Evolutionary conservation across 37 sponge, comb jelly and placozoan species (phyloP).

Genomic region (Diacarnus erythraeanus): DNA sequence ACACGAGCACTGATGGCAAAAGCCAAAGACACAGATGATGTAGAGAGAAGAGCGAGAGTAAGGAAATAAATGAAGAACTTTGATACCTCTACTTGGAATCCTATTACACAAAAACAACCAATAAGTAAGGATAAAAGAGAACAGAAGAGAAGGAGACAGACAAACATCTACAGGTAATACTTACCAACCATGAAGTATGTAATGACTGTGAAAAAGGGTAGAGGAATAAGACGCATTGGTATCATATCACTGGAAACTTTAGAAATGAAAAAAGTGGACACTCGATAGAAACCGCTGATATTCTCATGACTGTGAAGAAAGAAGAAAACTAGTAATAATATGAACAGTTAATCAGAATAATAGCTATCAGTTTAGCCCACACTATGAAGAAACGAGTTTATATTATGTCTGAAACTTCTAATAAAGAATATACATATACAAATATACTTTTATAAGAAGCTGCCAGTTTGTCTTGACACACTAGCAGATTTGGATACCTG

Average conservation of each 20-base stretch:
- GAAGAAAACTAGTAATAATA: too few species aligned
- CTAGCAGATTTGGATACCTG: too few species aligned
- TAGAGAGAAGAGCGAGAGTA: slow-evolving; percentile 52
- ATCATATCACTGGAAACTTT: slow-evolving; percentile 67
- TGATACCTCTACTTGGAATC: slow-evolving; percentile 37
- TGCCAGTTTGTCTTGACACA: too few species aligned
- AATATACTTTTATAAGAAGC: too few species aligned
- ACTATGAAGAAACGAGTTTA: too few species aligned
- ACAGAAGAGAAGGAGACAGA: slow-evolving; percentile 4
- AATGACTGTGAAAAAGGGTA: slow-evolving; percentile 46
- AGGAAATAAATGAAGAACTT: slow-evolving; percentile 76
- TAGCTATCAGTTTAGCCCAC: too few species aligned
- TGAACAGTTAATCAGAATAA: neutral
- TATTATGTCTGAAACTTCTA: too few species aligned
- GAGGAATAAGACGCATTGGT: slow-evolving; percentile 67
- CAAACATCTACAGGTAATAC: neutral
- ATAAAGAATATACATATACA: too few species aligned
- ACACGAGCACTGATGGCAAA: slow-evolving; percentile 66
- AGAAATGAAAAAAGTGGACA: slow-evolving; percentile 78
- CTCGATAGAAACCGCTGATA: slow-evolving; percentile 83
- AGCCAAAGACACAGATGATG: slow-evolving; percentile 40
- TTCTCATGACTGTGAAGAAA: slow-evolving; percentile 70
- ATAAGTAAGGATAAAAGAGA: neutral
- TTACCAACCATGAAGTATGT: slow-evolving; percentile 83
- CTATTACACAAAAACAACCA: slow-evolving; percentile 10